These are phyloP conservation scores for Stenodema calcarata DNA, from an alignment of 2,888 invertebrate species.

Conservation along the genomic window DNA sequence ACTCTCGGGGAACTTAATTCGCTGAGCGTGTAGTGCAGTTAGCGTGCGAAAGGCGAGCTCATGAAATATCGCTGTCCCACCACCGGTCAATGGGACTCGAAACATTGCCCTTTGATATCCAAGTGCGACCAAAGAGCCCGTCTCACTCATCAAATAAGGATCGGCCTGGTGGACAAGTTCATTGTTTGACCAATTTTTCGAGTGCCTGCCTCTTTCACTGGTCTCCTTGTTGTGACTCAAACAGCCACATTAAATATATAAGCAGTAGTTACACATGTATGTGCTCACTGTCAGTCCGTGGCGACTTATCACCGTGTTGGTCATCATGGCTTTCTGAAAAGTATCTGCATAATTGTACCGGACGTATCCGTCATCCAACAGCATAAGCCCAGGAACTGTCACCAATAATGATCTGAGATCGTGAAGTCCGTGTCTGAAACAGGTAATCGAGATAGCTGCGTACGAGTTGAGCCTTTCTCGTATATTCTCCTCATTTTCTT, in stretches of 20 bases:
- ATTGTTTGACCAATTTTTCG: not conserved
- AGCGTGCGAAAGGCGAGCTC: not conserved
- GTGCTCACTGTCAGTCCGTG: no score
- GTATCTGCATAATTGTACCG: no score
- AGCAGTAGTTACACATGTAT: no score
- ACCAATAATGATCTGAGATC: no score
- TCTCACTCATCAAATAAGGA: not conserved
- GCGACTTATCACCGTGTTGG: no score
- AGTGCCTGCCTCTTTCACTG: not conserved
- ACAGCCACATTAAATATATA: not conserved
- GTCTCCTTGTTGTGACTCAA: not conserved
- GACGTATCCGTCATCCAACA: no score
- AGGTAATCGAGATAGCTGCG: no score
- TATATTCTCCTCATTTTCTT: no score
- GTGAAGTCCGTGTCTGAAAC: no score
- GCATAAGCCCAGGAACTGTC: no score
- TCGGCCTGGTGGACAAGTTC: not conserved
- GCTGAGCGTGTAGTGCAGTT: not conserved
- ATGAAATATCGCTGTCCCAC: not conserved
- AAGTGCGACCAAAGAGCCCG: not conserved
- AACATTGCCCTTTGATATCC: not conserved
- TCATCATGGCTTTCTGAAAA: no score
- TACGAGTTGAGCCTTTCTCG: no score
- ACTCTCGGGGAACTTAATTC: not conserved
- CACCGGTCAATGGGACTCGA: not conserved